Conservation (phyloP, 2,797 vertebrate species). For the Podarcis siculus region DNA sequence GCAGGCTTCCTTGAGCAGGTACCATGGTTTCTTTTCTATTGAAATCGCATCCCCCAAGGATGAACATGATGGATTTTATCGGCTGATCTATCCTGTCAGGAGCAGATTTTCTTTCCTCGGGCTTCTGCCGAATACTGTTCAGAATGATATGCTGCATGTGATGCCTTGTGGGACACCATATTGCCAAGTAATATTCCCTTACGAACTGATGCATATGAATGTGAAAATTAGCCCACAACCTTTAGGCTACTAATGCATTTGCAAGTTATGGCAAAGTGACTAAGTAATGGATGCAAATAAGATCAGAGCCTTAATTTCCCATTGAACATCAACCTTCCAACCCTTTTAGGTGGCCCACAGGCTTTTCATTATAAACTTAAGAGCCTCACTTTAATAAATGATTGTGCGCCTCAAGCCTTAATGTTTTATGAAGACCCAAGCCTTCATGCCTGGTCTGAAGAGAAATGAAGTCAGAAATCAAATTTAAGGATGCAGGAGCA, state of each 20-base stretch:
- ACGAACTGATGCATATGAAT: slow-evolving; percentile 2
- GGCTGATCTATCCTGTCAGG: slow-evolving; percentile 12
- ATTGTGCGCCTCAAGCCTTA: not conserved
- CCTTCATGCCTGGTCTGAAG: not conserved
- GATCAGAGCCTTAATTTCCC: not conserved
- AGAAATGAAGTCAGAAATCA: not conserved
- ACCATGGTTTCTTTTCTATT: slow-evolving; percentile 39
- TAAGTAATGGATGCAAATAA: not conserved
- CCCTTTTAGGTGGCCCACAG: not conserved
- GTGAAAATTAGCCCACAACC: not conserved
- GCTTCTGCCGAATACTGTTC: not conserved
- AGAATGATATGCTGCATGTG: not conserved
- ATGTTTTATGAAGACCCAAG: not conserved
- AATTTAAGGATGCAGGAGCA: not conserved
- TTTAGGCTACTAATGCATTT: slow-evolving; percentile 1
- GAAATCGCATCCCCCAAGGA: slow-evolving; percentile 11
- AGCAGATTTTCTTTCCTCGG: not conserved
- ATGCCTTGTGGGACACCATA: not conserved
- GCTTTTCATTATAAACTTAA: not conserved
- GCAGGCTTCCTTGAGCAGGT: slow-evolving; percentile 32
- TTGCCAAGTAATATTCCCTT: not conserved
- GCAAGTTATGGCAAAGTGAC: not conserved
- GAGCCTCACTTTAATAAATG: not conserved
- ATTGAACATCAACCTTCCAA: not conserved
- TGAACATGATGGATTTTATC: not conserved